Percentiles rank a stretch among this genome's conserved stretches.
Conservation (phyloP, 1,140 invertebrate species). For the Nephotettix cincticeps region DNA sequence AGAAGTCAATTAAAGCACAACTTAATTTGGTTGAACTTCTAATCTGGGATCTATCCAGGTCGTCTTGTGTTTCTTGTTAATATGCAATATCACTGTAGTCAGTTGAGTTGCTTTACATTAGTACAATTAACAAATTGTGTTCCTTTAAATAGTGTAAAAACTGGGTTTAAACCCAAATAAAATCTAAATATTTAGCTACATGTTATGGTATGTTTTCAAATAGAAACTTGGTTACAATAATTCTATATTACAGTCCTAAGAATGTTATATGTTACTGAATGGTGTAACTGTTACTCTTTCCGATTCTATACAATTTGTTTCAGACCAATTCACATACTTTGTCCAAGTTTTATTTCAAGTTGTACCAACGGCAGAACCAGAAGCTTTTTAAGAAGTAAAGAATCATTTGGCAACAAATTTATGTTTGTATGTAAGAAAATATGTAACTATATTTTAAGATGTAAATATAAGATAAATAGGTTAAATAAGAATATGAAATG, state of each 20-base stretch:
- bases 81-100: too few species aligned
- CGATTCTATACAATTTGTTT: slow-evolving; percentile 20
- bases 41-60: too few species aligned
- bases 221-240: not conserved
- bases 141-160: not conserved
- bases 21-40: too few species aligned
- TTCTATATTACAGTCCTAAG: not conserved
- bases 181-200: not conserved
- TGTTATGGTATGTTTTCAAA: not conserved
- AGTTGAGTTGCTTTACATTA: too few species aligned
- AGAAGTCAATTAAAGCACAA: too few species aligned
- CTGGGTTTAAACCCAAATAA: not conserved
- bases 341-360: slow-evolving; percentile 50
- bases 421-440: too few species aligned
- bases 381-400: too few species aligned
- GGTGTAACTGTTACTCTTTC: not conserved
- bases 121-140: not conserved
- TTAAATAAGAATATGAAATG: too few species aligned
- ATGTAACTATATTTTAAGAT: too few species aligned
- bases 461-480: too few species aligned
- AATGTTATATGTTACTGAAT: not conserved
- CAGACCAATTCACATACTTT: slow-evolving; percentile 47
- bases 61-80: too few species aligned
- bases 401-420: too few species aligned
- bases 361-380: slow-evolving; percentile 47